Conservation (phyloP, 1,140 invertebrate genomes). For the Panagrolaimus sp. region DNA sequence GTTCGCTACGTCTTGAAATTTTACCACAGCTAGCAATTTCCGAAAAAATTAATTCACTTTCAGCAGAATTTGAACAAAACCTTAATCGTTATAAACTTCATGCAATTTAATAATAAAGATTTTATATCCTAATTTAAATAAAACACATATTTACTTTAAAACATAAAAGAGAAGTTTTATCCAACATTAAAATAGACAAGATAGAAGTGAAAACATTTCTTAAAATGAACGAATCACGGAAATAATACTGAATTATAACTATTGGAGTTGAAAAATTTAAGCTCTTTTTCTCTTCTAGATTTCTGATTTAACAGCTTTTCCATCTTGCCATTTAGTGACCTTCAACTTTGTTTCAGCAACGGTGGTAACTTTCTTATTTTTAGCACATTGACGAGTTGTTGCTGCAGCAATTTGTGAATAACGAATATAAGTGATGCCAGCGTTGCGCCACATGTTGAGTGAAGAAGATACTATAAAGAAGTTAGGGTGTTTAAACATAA, state of each 20-base stretch:
- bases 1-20: neutral
- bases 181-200: neutral
- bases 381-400: constrained; percentile 32
- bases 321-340: constrained; percentile 24
- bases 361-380: neutral
- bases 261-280: neutral
- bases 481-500: neutral
- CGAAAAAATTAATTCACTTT: neutral
- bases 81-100: neutral
- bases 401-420: constrained; percentile 46
- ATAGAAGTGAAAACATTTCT: neutral
- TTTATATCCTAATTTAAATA: neutral
- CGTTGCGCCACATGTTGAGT: constrained; percentile 31
- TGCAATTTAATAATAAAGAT: neutral
- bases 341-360: constrained; percentile 19
- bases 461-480: constrained; percentile 7
- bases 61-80: neutral
- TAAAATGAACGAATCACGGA: neutral
- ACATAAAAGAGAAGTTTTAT: neutral
- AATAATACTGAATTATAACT: neutral
- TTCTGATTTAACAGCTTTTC: constrained; percentile 13
- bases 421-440: constrained; percentile 44
- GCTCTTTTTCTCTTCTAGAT: neutral
- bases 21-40: neutral
- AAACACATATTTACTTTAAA: neutral